A percentile compares a stretch with the other conserved stretches of the same genome.
Evolutionary conservation across 2,113 vertebrate species (phyloP).

Genomic region (Seriola rivoliana): DNA sequence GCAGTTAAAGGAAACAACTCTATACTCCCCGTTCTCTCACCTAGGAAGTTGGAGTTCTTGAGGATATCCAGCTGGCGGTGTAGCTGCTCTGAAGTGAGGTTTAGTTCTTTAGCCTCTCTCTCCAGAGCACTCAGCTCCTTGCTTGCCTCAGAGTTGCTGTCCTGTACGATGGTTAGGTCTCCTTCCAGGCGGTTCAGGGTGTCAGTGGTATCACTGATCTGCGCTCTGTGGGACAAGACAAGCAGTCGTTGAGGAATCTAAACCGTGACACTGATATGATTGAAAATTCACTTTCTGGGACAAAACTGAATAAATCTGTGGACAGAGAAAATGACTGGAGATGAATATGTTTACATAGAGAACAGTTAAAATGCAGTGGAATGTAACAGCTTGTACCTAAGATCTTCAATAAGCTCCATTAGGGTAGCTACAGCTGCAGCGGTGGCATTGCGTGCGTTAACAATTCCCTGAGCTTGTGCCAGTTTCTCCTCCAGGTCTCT

Average conservation of each 20-base stretch:
- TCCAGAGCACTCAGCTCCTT: slow-evolving; percentile 90
- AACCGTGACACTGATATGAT: background rate
- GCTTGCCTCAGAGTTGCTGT: slow-evolving; percentile 93
- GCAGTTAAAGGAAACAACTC: background rate
- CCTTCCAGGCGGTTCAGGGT: slow-evolving; percentile 90
- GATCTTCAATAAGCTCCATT: slow-evolving; percentile 88
- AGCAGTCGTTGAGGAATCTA: background rate
- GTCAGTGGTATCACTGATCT: slow-evolving; percentile 91
- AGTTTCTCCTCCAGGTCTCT: slow-evolving; percentile 89
- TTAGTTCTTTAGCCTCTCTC: slow-evolving; percentile 89
- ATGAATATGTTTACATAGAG: background rate
- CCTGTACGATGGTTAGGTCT: slow-evolving; percentile 90
- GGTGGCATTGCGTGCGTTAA: slow-evolving; percentile 89
- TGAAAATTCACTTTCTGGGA: background rate
- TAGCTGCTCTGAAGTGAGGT: slow-evolving; percentile 90
- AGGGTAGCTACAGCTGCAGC: slow-evolving; percentile 83
- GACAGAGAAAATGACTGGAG: background rate
- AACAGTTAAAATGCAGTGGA: background rate
- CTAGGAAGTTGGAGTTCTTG: slow-evolving; percentile 96
- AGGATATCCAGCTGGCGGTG: slow-evolving; percentile 89
- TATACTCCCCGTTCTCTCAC: slow-evolving; percentile 74
- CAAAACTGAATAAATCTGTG: background rate
- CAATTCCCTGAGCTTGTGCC: slow-evolving; percentile 85
- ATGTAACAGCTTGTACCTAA: slow-evolving; percentile 85
- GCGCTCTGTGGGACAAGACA: slow-evolving; percentile 77